These are phyloP conservation scores for Arctia plantaginis DNA, from an alignment of 2,888 invertebrate species.

Conservation along the genomic window DNA sequence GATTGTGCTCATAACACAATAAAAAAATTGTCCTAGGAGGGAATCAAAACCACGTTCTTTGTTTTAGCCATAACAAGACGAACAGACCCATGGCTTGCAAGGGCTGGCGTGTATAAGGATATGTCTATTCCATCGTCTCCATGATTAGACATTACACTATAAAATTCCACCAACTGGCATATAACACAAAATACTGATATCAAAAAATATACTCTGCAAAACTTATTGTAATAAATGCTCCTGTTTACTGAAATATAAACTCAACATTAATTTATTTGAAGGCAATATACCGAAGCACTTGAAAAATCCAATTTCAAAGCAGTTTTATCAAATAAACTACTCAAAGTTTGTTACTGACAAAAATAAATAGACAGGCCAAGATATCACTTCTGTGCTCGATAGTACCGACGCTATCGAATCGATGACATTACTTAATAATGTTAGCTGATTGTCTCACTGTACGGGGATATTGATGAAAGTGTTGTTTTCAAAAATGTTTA, in stretches of 20 bases:
- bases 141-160: too few species aligned
- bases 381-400: slow-evolving; percentile 12
- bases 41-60: too few species aligned
- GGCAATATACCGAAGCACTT: background rate
- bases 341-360: background rate
- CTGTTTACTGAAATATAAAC: background rate
- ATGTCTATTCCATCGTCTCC: too few species aligned
- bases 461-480: background rate
- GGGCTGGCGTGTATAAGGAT: rapidly evolving
- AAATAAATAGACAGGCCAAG: background rate
- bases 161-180: too few species aligned
- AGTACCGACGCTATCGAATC: slow-evolving; percentile 25
- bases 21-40: too few species aligned
- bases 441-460: slow-evolving; percentile 50
- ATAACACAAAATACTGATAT: too few species aligned
- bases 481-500: background rate
- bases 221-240: background rate
- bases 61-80: too few species aligned
- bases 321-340: slow-evolving; percentile 10
- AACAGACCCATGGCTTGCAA: too few species aligned
- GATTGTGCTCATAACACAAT: too few species aligned
- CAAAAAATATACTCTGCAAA: background rate
- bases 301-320: slow-evolving; percentile 4
- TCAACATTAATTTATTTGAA: background rate
- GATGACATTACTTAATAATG: slow-evolving; percentile 40